Evolutionary conservation across 2,113 vertebrate genomes (phyloP).

Genomic region (Erythrocercus mccallii): DNA sequence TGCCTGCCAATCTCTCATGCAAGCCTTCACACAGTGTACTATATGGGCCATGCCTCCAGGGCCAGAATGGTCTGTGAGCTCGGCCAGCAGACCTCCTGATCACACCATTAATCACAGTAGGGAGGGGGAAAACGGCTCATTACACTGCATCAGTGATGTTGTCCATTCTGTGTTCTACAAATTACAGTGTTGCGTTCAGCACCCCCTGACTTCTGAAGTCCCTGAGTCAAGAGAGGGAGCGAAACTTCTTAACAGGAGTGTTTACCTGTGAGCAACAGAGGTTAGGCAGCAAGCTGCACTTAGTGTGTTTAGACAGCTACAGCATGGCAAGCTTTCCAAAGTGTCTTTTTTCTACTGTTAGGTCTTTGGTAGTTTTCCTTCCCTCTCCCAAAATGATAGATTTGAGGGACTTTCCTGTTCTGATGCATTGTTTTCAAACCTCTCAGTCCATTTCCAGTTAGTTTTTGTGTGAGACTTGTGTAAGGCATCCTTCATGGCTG

Average conservation of each 20-base stretch:
- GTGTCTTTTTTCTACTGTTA: neutral
- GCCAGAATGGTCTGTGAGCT: neutral
- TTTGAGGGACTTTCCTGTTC: neutral
- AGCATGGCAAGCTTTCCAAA: neutral
- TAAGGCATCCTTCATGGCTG: neutral
- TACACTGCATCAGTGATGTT: neutral
- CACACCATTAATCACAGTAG: conserved; percentile 10
- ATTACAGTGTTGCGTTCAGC: neutral
- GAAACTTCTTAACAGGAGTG: neutral
- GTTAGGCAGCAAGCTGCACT: neutral
- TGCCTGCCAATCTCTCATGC: conserved; percentile 6
- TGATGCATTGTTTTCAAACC: neutral
- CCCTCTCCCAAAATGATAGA: neutral
- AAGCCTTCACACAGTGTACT: neutral
- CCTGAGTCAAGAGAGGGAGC: neutral
- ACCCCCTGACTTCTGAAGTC: neutral
- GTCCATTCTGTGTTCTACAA: neutral
- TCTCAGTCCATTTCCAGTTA: neutral
- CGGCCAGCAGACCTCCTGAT: neutral
- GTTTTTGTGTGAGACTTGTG: neutral
- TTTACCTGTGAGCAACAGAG: neutral
- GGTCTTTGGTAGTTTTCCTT: neutral
- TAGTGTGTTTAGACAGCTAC: neutral
- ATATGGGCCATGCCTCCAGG: conserved; percentile 1
- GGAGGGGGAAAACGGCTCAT: neutral